Base-by-base conservation (phyloP, 2,113 vertebrate species). In the Nestor notabilis region DNA sequence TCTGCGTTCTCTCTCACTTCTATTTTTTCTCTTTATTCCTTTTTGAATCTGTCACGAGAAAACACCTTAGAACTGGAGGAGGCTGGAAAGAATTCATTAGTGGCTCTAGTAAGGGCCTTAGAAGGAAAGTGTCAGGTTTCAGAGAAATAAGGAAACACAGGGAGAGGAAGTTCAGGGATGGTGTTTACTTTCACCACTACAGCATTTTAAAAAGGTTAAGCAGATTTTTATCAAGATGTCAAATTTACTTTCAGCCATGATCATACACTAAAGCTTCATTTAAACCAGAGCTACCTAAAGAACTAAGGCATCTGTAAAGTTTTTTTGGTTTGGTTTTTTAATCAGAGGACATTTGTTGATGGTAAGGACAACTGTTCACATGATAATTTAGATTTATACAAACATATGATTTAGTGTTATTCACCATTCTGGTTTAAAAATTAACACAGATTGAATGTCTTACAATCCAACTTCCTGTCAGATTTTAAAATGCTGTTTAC, bases 371-470 rank as follows among this genome's bases (percentile, higher is more conserved):
- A 72, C 29, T 74, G 65, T 69, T 95, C 49, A 52, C 9, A 27
- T 61, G 46, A 80, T 65, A 77, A 87, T 66, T 86, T 63, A 78
- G 35, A 83, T 89, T 87, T 87, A 70, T 21, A 70, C 47, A 94
- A 97, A 95, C 77, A 86, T 37, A 49, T 8, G 27, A 90, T 53
- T 78, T 87, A 72, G 24, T 83, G 64, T 74, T 86, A 68, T 63
- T 78, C 93, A 95, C 89, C 87, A 92, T 75, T 91, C 64, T 89
- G 50, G 39, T 68, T 92, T 81, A 83, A 91, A 87, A 95, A 95
- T 78, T 75, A 95, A 43, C 46, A 80, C 88, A 93, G 90, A 92
- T 29, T 93, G 83, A 92, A 70, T 70, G 63, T 46, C 4, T 83
- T 70, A 37, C 31, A 88, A 52, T 80, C 0, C 43, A 61, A 56